A percentile compares a stretch with the other conserved stretches of the same genome.
Conservation (phyloP, 2,113 vertebrate genomes). For the Felis catus region F.catus_Fca126_mat1.0 CM031423.1:28204501-28205000, state of each 20-base stretch:
- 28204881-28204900: background rate
- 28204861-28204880: background rate
- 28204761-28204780: background rate
- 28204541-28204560: no score
- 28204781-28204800: background rate
- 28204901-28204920: background rate
- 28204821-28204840: background rate
- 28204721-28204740: background rate
- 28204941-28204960: background rate
- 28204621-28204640: background rate
- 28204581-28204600: background rate
- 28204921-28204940: background rate
- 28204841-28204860: background rate
- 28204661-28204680: background rate
- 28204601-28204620: background rate
- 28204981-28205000: background rate
- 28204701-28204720: background rate
- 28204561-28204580: background rate
- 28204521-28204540: no score
- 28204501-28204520: no score
- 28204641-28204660: background rate
- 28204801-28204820: background rate
- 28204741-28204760: background rate
- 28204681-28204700: background rate
- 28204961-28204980: background rate